These are phyloP conservation scores for Holotrichia oblita DNA, from an alignment of 1,140 invertebrate species.

Conservation along the genomic window DNA sequence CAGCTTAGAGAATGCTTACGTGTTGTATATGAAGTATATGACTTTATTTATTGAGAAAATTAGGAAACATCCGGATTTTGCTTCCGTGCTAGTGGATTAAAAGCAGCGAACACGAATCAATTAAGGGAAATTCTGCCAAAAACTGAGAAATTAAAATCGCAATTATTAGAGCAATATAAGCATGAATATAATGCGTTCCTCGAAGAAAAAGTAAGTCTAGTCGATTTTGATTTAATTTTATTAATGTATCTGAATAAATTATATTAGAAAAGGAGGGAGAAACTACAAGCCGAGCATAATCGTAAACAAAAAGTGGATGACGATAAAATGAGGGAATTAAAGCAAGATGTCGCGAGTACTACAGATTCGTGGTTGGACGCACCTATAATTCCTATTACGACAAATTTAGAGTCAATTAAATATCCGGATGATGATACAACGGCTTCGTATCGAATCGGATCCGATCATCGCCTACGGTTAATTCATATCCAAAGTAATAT, in stretches of 20 bases:
- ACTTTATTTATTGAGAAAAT: conserved; percentile 94
- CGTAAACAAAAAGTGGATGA: conserved; percentile 34
- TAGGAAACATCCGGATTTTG: conserved; percentile 85
- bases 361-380: conserved; percentile 31
- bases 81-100: conserved; percentile 74
- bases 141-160: conserved; percentile 85
- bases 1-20: conserved; percentile 87
- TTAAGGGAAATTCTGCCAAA: conserved; percentile 83
- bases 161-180: conserved; percentile 79
- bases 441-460: conserved; percentile 1
- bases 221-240: not conserved
- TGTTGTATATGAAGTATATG: conserved; percentile 92
- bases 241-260: not conserved
- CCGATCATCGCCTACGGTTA: not conserved
- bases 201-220: conserved; percentile 61
- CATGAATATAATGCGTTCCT: conserved; percentile 76
- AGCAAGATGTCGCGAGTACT: not conserved
- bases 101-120: conserved; percentile 73
- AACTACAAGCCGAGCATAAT: conserved; percentile 28
- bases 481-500: conserved; percentile 24
- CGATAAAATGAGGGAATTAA: conserved; percentile 22
- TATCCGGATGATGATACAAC: conserved; percentile 40
- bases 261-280: not conserved
- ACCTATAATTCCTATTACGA: not conserved
- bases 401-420: conserved; percentile 40